Evolutionary conservation across 2,888 invertebrate genomes (phyloP).

Genomic region (Rotaria sp.): DNA sequence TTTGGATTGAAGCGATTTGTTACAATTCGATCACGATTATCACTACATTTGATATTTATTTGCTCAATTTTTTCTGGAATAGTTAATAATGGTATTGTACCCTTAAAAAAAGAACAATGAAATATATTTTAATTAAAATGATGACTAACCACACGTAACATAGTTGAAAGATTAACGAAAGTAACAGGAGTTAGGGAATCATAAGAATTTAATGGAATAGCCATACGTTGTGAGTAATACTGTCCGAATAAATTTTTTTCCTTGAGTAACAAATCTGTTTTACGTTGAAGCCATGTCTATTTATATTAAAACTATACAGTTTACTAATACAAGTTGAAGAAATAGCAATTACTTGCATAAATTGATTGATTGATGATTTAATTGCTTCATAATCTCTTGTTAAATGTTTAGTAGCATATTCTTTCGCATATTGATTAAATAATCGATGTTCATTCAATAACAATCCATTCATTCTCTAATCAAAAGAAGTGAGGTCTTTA

Average conservation of each 20-base stretch:
- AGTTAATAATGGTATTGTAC: neutral
- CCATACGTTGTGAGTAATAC: neutral
- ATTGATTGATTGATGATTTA: neutral
- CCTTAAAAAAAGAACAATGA: neutral
- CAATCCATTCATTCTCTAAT: conserved; percentile 8
- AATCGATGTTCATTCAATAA: conserved; percentile 28
- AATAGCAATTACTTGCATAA: neutral
- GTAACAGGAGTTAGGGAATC: neutral
- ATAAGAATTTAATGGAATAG: neutral
- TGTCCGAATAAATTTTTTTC: neutral
- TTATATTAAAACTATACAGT: neutral
- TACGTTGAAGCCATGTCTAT: neutral
- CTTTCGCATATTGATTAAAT: conserved; percentile 11
- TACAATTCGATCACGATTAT: neutral
- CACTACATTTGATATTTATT: neutral
- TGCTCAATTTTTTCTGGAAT: neutral
- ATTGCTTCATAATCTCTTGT: neutral
- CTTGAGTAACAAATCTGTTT: neutral
- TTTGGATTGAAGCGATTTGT: neutral
- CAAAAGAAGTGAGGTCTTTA: neutral
- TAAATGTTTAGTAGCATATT: neutral
- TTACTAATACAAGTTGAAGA: neutral
- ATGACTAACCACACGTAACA: neutral
- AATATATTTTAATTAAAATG: neutral
- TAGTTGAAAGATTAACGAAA: neutral